Conservation (phyloP, 2,888 invertebrate species). For the Platypus cylindrus region DNA sequence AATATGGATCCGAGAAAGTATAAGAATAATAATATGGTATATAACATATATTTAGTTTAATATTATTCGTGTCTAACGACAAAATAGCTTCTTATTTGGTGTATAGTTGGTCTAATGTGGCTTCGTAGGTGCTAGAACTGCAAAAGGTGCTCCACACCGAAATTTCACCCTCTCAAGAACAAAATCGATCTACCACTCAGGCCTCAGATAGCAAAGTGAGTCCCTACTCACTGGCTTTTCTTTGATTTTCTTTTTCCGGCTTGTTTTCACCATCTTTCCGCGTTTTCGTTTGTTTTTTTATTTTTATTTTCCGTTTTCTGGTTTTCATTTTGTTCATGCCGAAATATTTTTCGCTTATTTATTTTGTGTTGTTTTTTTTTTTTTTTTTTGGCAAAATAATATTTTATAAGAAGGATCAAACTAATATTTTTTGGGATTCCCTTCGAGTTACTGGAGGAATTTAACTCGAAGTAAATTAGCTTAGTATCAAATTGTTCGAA, state of each 20-base stretch:
- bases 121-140: constrained; percentile 35
- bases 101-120: constrained; percentile 27
- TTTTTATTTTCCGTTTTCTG: too few relatives aligned
- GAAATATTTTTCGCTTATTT: not conserved
- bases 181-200: constrained; percentile 17
- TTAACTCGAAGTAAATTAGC: too few relatives aligned
- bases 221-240: constrained; percentile 26
- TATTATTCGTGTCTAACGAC: constrained; percentile 15
- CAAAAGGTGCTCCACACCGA: constrained; percentile 33
- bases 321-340: too few relatives aligned
- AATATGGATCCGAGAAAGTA: too few relatives aligned
- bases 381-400: too few relatives aligned
- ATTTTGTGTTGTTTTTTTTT: not conserved
- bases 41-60: too few relatives aligned
- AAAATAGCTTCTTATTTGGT: constrained; percentile 15
- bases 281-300: too few relatives aligned
- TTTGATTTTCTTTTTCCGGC: constrained; percentile 19
- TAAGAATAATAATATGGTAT: too few relatives aligned
- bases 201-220: constrained; percentile 28
- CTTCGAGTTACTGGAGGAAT: too few relatives aligned
- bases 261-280: constrained; percentile 11
- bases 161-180: constrained; percentile 28
- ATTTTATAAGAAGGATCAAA: too few relatives aligned
- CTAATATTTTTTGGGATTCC: too few relatives aligned
- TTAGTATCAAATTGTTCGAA: too few relatives aligned